Conservation (phyloP, 2,113 vertebrate genomes). For the Triplophysa dalaica region DNA sequence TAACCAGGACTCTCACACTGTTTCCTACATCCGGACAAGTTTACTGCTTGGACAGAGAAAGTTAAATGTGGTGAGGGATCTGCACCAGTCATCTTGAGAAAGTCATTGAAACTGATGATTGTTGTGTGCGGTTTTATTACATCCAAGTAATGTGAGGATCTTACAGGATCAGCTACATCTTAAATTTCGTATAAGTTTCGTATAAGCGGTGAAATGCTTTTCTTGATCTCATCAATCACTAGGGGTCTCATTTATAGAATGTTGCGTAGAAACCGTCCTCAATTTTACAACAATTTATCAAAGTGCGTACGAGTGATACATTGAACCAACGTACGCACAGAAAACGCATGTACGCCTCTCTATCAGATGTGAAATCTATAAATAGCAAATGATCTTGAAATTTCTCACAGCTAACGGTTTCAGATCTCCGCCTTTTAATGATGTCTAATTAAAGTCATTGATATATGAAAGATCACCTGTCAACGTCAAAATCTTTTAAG, state of each 20-base stretch:
- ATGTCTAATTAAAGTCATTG: too few species aligned
- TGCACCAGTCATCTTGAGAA: background rate
- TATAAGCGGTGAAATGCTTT: background rate
- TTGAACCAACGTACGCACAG: too few species aligned
- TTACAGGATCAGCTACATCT: conserved; percentile 11
- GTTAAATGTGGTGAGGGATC: background rate
- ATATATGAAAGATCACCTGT: too few species aligned
- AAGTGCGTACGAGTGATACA: too few species aligned
- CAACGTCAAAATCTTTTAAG: too few species aligned
- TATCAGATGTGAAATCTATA: too few species aligned
- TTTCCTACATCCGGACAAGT: conserved; percentile 12
- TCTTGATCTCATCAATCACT: background rate
- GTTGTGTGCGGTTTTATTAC: background rate
- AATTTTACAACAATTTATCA: too few species aligned
- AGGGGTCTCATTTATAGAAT: background rate
- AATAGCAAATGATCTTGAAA: too few species aligned
- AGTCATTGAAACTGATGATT: conserved; percentile 17
- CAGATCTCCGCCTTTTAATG: too few species aligned
- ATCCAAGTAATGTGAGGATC: conserved; percentile 17
- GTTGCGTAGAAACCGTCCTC: too few species aligned
- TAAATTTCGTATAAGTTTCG: background rate
- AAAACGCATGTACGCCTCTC: too few species aligned
- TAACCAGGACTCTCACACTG: conserved; percentile 11
- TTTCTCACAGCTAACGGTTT: too few species aligned
- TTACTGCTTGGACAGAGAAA: conserved; percentile 18